Conservation (phyloP, 2,888 invertebrate genomes). For the Flabesymbios commensalis region DNA sequence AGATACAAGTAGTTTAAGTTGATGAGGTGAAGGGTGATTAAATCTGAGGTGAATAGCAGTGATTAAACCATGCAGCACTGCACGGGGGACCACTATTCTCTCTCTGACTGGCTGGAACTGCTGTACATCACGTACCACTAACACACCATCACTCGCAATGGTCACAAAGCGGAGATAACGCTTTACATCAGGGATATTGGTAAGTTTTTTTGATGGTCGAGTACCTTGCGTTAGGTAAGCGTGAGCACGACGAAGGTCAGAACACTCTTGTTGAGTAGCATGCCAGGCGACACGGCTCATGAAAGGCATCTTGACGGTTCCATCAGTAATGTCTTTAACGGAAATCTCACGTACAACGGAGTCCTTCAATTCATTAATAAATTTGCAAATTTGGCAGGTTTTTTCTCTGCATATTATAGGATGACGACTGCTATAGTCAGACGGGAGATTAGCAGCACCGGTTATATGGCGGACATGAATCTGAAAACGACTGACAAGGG, state of each 20-base stretch:
- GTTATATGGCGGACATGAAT: constrained; percentile 1
- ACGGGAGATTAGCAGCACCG: constrained; percentile 7
- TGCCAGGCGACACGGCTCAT: constrained; percentile 2
- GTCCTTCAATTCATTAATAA: background rate
- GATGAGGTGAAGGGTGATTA: constrained; percentile 3
- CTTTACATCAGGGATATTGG: constrained; percentile 5
- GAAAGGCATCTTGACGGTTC: constrained; percentile 7
- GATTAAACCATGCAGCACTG: background rate
- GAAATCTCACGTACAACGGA: background rate
- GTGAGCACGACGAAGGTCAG: constrained; percentile 9
- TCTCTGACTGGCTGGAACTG: background rate
- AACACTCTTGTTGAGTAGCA: constrained; percentile 7
- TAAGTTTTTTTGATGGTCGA: constrained; percentile 1
- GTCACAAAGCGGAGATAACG: background rate
- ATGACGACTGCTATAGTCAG: constrained; percentile 7
- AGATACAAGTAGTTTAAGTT: background rate
- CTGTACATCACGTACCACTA: background rate
- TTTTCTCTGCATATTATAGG: background rate
- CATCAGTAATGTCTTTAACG: background rate
- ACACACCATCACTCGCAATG: constrained; percentile 2
- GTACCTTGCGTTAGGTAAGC: constrained; percentile 13
- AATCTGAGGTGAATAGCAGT: constrained; percentile 3
- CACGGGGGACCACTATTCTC: background rate
- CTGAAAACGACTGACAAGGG: constrained; percentile 8
- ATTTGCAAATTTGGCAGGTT: constrained; percentile 3